Conservation (phyloP, 1,140 invertebrate species). For the Oedothorax gibbosus region DNA sequence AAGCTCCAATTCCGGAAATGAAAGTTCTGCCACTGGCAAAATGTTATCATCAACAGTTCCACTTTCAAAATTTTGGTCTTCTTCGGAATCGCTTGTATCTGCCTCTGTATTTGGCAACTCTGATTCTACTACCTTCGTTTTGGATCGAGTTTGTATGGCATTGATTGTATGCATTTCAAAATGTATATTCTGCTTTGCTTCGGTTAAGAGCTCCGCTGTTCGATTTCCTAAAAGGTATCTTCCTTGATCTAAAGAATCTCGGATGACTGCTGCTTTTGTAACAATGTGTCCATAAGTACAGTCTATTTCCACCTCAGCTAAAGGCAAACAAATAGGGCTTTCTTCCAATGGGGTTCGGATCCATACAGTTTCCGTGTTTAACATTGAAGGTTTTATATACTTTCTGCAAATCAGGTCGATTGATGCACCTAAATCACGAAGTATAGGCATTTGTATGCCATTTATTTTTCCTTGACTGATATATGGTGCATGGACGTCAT, state of each 20-base stretch:
- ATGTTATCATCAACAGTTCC: too few relatives aligned
- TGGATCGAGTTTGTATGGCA: neutral
- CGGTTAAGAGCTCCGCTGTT: neutral
- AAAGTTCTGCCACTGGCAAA: neutral
- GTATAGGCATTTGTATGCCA: neutral
- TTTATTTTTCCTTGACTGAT: neutral
- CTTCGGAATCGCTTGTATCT: too few relatives aligned
- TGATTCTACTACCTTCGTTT: neutral
- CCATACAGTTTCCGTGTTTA: neutral
- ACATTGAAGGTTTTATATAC: neutral
- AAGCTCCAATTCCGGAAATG: neutral
- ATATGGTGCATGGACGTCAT: neutral
- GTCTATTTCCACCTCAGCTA: neutral
- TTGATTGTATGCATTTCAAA: neutral
- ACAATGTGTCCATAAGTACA: neutral
- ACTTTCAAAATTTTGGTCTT: too few relatives aligned
- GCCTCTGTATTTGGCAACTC: neutral
- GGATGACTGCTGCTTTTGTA: neutral
- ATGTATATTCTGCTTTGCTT: neutral
- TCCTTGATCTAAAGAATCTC: neutral
- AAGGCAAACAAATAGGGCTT: neutral
- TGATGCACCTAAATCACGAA: neutral
- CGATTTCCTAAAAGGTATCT: slow-evolving; percentile 4
- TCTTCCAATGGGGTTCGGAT: neutral
- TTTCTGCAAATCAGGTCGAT: neutral